These are phyloP conservation scores for Platynereis dumerilii DNA, from an alignment of 2,888 invertebrate species.

Conservation along the genomic window DNA sequence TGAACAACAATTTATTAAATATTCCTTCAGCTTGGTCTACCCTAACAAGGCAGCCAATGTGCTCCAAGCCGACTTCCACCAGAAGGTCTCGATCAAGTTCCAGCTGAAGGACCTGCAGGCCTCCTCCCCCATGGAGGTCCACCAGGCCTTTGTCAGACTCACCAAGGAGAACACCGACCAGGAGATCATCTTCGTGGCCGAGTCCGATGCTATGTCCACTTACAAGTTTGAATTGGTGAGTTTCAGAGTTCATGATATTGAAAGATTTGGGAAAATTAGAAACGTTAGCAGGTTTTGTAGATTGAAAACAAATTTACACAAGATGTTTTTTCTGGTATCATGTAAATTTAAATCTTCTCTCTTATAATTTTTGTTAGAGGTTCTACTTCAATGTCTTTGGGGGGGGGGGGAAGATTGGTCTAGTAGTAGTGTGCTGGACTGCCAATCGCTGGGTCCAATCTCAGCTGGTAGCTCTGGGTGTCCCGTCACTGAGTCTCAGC, in stretches of 20 bases:
- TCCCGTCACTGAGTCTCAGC: no score
- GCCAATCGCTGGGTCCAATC: no score
- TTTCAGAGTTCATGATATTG: no score
- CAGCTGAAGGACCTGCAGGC: constrained; percentile 75
- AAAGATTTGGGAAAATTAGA: no score
- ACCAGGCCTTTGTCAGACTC: constrained; percentile 63
- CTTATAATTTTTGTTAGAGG: no score
- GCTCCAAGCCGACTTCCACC: constrained; percentile 86
- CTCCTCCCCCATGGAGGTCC: constrained; percentile 72
- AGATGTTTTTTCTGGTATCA: background rate
- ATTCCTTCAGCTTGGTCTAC: constrained; percentile 71
- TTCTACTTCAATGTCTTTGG: no score
- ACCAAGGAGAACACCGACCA: constrained; percentile 70
- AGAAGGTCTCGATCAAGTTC: constrained; percentile 85
- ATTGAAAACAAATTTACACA: background rate
- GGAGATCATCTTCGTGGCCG: constrained; percentile 93
- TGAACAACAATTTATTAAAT: no score
- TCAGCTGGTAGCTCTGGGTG: no score
- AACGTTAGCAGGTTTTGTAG: no score
- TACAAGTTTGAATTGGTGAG: constrained; percentile 91
- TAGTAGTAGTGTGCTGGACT: no score
- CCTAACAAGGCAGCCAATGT: constrained; percentile 75
- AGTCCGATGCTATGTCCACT: constrained; percentile 72
- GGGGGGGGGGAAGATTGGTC: no score
- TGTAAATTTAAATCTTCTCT: no score